A percentile compares a stretch with the other conserved stretches of the same genome.
These are phyloP conservation scores for Papilio demoleus DNA, from an alignment of 2,888 invertebrate genomes.

Conservation along the genomic window DNA sequence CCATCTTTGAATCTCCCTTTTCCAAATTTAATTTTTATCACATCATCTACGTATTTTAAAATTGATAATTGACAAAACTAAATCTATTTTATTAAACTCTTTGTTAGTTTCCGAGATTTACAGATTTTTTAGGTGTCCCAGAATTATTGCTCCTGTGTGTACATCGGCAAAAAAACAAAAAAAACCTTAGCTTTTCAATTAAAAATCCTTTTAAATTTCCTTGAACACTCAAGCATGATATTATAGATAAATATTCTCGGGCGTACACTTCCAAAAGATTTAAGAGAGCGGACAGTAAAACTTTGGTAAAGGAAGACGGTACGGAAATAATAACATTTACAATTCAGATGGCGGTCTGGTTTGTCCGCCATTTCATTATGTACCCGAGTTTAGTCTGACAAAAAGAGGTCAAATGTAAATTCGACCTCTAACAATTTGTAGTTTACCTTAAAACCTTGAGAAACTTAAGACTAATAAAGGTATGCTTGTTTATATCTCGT, in stretches of 20 bases:
- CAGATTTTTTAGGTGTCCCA: no score
- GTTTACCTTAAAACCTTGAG: conserved; percentile 36
- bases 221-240: not conserved
- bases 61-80: no score
- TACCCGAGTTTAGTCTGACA: conserved; percentile 44
- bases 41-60: no score
- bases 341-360: conserved; percentile 58
- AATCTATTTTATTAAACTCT: no score
- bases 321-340: conserved; percentile 62
- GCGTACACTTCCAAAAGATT: conserved; percentile 8
- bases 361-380: conserved; percentile 57
- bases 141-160: no score
- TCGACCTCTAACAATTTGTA: conserved; percentile 38
- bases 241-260: conserved; percentile 9
- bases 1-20: no score
- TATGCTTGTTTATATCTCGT: conserved; percentile 18
- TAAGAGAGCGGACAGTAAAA: conserved; percentile 36
- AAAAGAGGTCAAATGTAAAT: conserved; percentile 42
- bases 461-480: conserved; percentile 11
- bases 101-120: no score
- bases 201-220: not conserved
- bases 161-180: no score
- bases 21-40: no score
- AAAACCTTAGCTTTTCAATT: no score
- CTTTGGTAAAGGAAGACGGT: conserved; percentile 43